Percentiles rank a stretch among this genome's conserved stretches.
phyloP scores from a whole-genome alignment of 2,113 vertebrate genomes.

The Apteryx mantelli region DNA sequence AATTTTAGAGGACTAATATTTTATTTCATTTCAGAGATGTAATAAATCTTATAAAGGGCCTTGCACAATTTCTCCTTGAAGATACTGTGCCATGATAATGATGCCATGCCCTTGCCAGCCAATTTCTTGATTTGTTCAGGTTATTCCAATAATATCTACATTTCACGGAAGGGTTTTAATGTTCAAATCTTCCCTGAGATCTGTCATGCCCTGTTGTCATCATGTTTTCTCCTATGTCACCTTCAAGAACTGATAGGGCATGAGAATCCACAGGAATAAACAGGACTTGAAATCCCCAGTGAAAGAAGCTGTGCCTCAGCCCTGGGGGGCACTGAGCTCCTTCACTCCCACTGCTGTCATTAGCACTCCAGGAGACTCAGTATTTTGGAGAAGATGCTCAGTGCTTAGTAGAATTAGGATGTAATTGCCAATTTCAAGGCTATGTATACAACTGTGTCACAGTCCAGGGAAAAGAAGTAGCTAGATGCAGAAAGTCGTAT shows the following conservation, averaged over 20 bases:
- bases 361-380: background rate
- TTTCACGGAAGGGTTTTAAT: conserved; percentile 51
- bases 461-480: background rate
- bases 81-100: conserved; percentile 29
- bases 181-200: conserved; percentile 63
- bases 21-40: conserved; percentile 57
- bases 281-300: conserved; percentile 22
- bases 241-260: conserved; percentile 56
- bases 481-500: background rate
- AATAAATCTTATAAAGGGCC: conserved; percentile 33
- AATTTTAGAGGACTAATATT: background rate
- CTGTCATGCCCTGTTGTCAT: conserved; percentile 58
- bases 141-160: conserved; percentile 68
- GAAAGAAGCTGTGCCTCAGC: background rate
- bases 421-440: conserved; percentile 23
- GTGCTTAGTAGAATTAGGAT: background rate
- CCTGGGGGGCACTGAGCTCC: background rate
- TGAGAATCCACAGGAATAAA: conserved; percentile 35
- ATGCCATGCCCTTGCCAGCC: conserved; percentile 28
- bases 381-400: background rate
- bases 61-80: conserved; percentile 57
- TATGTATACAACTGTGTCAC: background rate
- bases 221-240: conserved; percentile 63
- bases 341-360: background rate
- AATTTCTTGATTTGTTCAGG: conserved; percentile 64